Conservation (phyloP, 2,888 invertebrate genomes). For the Melinopterus prodromus region DNA sequence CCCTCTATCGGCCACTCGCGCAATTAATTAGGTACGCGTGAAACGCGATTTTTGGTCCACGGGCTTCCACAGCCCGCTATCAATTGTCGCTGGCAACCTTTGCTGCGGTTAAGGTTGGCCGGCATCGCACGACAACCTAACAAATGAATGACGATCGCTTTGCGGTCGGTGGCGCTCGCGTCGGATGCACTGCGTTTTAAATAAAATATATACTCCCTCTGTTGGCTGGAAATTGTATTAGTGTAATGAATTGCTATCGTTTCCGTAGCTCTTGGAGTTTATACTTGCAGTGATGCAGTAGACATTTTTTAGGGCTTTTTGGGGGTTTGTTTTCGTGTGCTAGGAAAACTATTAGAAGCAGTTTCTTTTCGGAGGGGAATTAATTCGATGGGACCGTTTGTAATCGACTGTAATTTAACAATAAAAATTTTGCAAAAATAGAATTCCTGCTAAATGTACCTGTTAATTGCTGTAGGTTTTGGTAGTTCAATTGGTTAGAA, state of each 20-base stretch:
- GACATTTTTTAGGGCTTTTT: neutral
- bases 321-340: neutral
- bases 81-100: neutral
- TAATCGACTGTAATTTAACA: too few relatives aligned
- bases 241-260: neutral
- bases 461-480: too few relatives aligned
- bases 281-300: neutral
- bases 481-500: too few relatives aligned
- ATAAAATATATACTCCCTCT: neutral
- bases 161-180: neutral
- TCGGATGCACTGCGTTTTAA: neutral
- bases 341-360: neutral
- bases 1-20: neutral
- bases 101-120: neutral
- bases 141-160: slow-evolving; percentile 4
- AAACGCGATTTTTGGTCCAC: neutral
- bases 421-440: too few relatives aligned
- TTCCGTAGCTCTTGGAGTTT: neutral
- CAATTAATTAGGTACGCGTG: neutral
- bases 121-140: neutral
- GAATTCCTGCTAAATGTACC: too few relatives aligned
- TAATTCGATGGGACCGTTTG: too few relatives aligned
- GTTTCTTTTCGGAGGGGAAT: too few relatives aligned
- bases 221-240: neutral
- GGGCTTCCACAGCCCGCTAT: neutral